Evolutionary conservation across 2,113 vertebrate species (phyloP), one percentile per base, ranked within the genome.

Genomic region (Neodontobutis hainanensis): DNA sequence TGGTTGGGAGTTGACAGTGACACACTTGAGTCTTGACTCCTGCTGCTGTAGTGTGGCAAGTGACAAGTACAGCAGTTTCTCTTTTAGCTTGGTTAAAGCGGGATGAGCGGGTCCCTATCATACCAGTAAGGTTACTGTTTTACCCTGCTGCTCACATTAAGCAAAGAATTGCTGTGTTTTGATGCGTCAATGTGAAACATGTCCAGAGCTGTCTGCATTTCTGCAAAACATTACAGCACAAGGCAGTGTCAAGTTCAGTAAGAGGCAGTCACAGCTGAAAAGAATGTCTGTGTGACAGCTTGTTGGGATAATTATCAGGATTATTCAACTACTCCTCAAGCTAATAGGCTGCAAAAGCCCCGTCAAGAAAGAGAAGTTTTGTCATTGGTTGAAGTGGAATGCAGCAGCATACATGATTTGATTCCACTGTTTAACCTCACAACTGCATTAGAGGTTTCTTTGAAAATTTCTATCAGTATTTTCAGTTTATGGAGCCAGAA

Each of bases 111-210:
- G 50, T 6, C 74, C 80, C 82, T 57, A 77, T 87, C 77, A 85
- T 82, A 91, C 84, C 87, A 89, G 88, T 88, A 88, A 88, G 87
- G 85, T 88, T 91, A 87, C 71, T 76, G 68, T 78, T 68, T 65
- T 11, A 62, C 61, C 38, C 80, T 70, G 75, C 77, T 80, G 79
- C 68, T 77, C 55, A 58, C 59, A 36, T 35, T 46, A 19, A 49
- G 8, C 45, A 57, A 15, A 15, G 43, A 11, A 63, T 2, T 16
- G 14, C 1, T 1, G 61, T 43, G 52, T 55, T 10, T 36, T 55
- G 52, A 27, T 27, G 1, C 19, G 19, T 27, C 19, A 27, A 27
- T 55, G 52, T 14, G 6, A 14, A 14, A 55, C 0, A 46, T 66
- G 32, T 78, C 76, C 68, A 84, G 70, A 77, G 75, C 67, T 49